phyloP scores from a whole-genome alignment of 2,888 invertebrate genomes.

The Chrysolina haemoptera region DNA sequence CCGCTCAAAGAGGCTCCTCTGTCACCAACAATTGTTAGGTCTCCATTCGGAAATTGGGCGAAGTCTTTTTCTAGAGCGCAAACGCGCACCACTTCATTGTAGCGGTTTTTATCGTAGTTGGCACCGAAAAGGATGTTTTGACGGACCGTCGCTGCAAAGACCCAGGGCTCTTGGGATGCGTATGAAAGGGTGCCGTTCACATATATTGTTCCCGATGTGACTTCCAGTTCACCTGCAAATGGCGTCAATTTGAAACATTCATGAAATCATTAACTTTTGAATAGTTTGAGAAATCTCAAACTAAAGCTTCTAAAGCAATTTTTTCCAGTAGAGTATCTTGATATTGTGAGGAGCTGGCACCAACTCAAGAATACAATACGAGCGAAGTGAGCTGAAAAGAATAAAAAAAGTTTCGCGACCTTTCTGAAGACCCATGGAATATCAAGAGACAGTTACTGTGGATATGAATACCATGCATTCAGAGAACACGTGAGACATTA shows the following conservation, averaged over 20 bases:
- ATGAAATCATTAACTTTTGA: not conserved
- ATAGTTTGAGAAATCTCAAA: not conserved
- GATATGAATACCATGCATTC: no score
- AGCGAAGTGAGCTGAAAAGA: no score
- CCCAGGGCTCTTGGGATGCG: slow-evolving; percentile 90
- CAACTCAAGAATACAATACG: no score
- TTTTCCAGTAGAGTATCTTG: no score
- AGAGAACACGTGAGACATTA: no score
- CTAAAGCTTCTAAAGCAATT: no score
- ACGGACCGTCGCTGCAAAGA: slow-evolving; percentile 82
- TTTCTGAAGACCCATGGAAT: no score
- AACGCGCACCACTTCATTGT: slow-evolving; percentile 74
- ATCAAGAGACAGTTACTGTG: no score
- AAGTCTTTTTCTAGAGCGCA: slow-evolving; percentile 84
- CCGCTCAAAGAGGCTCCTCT: slow-evolving; percentile 84
- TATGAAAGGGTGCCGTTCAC: slow-evolving; percentile 80
- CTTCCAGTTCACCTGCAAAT: slow-evolving; percentile 72
- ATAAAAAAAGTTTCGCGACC: no score
- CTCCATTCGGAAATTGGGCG: slow-evolving; percentile 79
- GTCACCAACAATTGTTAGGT: slow-evolving; percentile 86
- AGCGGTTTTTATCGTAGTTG: slow-evolving; percentile 75
- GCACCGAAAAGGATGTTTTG: slow-evolving; percentile 92
- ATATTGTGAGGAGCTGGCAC: no score
- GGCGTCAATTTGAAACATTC: no score
- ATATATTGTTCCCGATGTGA: slow-evolving; percentile 75